Evolutionary conservation across 1,140 invertebrate species (phyloP).

Genomic region (Platyscapa corneri): DNA sequence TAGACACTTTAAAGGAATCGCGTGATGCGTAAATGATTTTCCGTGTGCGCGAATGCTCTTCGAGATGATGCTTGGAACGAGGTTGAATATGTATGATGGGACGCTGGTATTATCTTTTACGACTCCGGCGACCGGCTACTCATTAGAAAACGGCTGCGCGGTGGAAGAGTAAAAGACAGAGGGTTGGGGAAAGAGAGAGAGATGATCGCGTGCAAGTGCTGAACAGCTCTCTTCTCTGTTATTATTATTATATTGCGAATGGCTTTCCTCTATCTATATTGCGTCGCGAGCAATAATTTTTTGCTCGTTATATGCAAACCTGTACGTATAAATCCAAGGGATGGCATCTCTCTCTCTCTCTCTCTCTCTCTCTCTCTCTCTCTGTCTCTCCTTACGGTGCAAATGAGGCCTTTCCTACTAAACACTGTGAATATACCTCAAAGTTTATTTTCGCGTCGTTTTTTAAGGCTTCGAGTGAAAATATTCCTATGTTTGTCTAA

Average conservation of each 20-base stretch:
- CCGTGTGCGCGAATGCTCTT: background rate
- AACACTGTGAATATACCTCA: background rate
- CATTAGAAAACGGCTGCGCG: slow-evolving; percentile 54
- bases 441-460: background rate
- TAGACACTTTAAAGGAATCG: background rate
- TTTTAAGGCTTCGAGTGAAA: background rate
- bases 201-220: slow-evolving; percentile 10
- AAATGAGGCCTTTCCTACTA: background rate
- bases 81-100: slow-evolving; percentile 52
- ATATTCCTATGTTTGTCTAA: no score
- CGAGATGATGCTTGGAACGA: slow-evolving; percentile 12
- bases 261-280: slow-evolving; percentile 16
- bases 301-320: slow-evolving; percentile 19
- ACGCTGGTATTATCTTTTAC: slow-evolving; percentile 61
- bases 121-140: slow-evolving; percentile 57
- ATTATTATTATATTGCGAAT: slow-evolving; percentile 28
- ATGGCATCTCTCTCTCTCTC: background rate
- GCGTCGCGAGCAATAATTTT: background rate
- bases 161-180: slow-evolving; percentile 33
- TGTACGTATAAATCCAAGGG: background rate
- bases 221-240: slow-evolving; percentile 1
- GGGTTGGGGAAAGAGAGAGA: slow-evolving; percentile 11
- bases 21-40: slow-evolving; percentile 22
- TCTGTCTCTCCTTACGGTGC: background rate
- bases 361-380: no score